phyloP scores from a whole-genome alignment of 2,888 invertebrate genomes.

The Caenorhabditis sp. region DNA sequence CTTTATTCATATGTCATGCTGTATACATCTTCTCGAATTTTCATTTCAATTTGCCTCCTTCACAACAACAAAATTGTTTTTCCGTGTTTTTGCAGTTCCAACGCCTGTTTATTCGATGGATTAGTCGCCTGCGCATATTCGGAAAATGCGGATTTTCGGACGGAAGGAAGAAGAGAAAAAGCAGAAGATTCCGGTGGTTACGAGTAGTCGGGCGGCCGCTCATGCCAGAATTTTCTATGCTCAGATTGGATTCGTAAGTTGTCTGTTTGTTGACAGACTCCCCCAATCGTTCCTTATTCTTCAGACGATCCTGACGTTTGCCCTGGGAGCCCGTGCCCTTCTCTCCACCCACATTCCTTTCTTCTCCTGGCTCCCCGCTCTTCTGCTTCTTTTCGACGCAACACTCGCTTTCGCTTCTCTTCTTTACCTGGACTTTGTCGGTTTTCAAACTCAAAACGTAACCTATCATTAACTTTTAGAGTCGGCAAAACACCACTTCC shows the following conservation, averaged over 20 bases:
- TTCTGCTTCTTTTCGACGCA: constrained; percentile 59
- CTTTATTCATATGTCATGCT: constrained; percentile 44
- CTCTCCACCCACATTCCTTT: constrained; percentile 56
- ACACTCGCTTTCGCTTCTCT: constrained; percentile 58
- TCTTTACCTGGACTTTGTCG: constrained; percentile 60
- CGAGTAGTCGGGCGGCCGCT: constrained; percentile 14
- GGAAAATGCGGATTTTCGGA: constrained; percentile 11
- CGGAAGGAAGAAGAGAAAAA: constrained; percentile 10
- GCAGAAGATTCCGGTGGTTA: constrained; percentile 13
- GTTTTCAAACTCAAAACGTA: constrained; percentile 12
- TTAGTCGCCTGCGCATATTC: constrained; percentile 1
- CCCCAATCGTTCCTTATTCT: constrained; percentile 1
- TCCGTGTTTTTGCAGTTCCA: constrained; percentile 2
- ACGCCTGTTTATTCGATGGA: constrained; percentile 6
- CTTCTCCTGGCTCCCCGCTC: constrained; percentile 63
- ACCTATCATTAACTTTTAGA: constrained; percentile 22
- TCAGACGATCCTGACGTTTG: constrained; percentile 48
- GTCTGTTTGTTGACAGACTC: neutral
- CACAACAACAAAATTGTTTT: constrained; percentile 7
- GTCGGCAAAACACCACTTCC: constrained; percentile 31
- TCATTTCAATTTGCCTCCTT: neutral
- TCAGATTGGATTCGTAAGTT: constrained; percentile 60
- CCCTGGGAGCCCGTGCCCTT: constrained; percentile 54
- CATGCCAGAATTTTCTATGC: constrained; percentile 56
- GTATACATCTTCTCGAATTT: neutral